These are phyloP conservation scores for Hestina assimilis DNA, from an alignment of 1,140 invertebrate species.

Conservation along the genomic window DNA sequence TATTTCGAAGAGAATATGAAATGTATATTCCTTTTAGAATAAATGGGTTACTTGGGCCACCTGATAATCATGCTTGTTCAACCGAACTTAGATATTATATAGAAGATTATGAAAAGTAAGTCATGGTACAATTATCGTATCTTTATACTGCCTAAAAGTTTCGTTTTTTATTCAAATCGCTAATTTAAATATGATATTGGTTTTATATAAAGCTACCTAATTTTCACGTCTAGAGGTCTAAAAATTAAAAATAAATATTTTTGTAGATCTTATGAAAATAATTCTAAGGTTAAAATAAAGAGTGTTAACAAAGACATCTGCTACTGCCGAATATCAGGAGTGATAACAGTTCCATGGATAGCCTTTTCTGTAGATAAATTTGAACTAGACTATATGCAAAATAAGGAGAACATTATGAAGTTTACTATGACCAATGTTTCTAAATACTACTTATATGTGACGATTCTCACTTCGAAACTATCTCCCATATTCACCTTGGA, in stretches of 20 bases:
- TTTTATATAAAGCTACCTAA: too few species aligned
- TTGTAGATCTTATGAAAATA: conserved; percentile 60
- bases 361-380: conserved; percentile 60
- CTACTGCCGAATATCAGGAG: conserved; percentile 60
- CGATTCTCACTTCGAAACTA: conserved; percentile 58
- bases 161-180: too few species aligned
- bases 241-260: not conserved
- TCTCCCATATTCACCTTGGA: conserved; percentile 53
- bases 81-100: conserved; percentile 58
- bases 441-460: conserved; percentile 54
- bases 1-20: conserved; percentile 64
- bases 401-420: conserved; percentile 42
- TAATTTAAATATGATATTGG: too few species aligned
- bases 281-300: conserved; percentile 58
- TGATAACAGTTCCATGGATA: conserved; percentile 63
- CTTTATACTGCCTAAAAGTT: too few species aligned
- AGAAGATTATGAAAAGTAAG: conserved; percentile 56
- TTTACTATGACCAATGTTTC: conserved; percentile 65
- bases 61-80: conserved; percentile 41
- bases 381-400: conserved; percentile 48
- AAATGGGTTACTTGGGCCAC: conserved; percentile 62
- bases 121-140: conserved; percentile 9
- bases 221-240: too few species aligned
- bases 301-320: conserved; percentile 56
- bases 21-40: conserved; percentile 70